Base-by-base conservation (phyloP, 2,797 vertebrate species). In the Smutsia temminckii region DNA sequence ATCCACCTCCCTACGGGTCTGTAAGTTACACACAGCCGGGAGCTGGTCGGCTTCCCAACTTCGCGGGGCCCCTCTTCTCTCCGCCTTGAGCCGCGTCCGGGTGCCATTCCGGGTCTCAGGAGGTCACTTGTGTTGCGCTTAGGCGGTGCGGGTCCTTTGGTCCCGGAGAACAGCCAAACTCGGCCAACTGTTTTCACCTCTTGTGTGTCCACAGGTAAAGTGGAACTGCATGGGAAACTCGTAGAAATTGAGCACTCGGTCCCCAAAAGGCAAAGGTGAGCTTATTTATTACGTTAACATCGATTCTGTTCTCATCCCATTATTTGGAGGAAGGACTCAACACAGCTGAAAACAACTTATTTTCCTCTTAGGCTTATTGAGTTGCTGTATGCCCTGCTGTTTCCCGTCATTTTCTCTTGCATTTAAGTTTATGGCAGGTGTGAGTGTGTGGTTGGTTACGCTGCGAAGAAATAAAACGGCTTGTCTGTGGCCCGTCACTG, bases 201-300 rank as follows among this genome's bases (percentile, higher is more conserved):
- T 96, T 95, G 97, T 96, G 6, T 98, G 49, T 97, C 98, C 98
- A 53, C 98, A 99, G 99, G 99, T 99, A 99, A 99, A 99, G 99
- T 99, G 98, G 99, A 99, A 98, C 99, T 99, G 97, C 99, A 99
- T 96, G 99, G 99, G 95, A 99, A 99, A 99, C 97, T 99, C 98
- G 98, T 99, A 94, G 99, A 99, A 99, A 99, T 99, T 98, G 99
- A 99, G 95, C 99, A 99, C 97, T 99, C 99, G 34, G 99, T 99
- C 96, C 99, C 99, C 91, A 99, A 99, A 99, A 99, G 99, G 98
- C 99, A 99, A 99, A 99, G 99, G 99, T 99, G 99, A 98, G 98
- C 80, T 37, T 87, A 4, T 40, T 57, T 40, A 32, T 51, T 32
- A 5, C 66, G 13, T 94, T 88, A 57, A 61, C 25, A n/a, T 66